Conservation (phyloP, 92 coral and sea anemone genomes). For the Phenganax marumi region DNA sequence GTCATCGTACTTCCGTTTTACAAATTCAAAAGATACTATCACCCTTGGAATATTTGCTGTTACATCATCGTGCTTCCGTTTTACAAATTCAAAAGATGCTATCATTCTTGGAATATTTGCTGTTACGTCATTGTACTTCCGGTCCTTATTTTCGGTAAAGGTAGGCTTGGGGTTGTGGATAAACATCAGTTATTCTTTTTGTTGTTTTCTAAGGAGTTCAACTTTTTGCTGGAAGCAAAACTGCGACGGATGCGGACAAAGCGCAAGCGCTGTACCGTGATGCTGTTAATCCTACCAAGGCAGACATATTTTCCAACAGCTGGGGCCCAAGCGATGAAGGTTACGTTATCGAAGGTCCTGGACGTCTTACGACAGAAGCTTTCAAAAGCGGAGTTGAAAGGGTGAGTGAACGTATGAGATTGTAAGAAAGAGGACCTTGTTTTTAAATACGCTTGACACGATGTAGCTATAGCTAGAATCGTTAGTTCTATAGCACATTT, state of each 20-base stretch:
- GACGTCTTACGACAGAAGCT: conserved; percentile 51
- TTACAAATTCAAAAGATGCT: too few relatives aligned
- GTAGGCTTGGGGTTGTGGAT: too few relatives aligned
- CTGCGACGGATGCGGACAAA: conserved; percentile 57
- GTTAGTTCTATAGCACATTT: neutral
- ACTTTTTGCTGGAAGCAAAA: conserved; percentile 54
- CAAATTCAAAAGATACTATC: too few relatives aligned
- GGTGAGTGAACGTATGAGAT: conserved; percentile 34
- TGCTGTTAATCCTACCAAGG: conserved; percentile 35
- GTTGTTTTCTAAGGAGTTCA: conserved; percentile 46
- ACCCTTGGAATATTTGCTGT: too few relatives aligned
- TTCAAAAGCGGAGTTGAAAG: conserved; percentile 51
- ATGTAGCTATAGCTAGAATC: neutral
- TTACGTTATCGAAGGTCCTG: conserved; percentile 51
- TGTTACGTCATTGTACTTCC: too few relatives aligned
- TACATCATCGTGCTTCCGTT: too few relatives aligned
- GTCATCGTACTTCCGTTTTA: too few relatives aligned
- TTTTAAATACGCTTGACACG: neutral
- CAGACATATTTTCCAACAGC: conserved; percentile 62
- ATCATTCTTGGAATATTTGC: too few relatives aligned
- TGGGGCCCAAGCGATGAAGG: conserved; percentile 75
- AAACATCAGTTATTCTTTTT: too few relatives aligned
- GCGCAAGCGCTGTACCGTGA: conserved; percentile 43
- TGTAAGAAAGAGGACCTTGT: neutral
- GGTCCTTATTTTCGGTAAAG: too few relatives aligned